phyloP scores from a whole-genome alignment of 2,797 vertebrate species.

The Cirrhinus mrigala region DNA sequence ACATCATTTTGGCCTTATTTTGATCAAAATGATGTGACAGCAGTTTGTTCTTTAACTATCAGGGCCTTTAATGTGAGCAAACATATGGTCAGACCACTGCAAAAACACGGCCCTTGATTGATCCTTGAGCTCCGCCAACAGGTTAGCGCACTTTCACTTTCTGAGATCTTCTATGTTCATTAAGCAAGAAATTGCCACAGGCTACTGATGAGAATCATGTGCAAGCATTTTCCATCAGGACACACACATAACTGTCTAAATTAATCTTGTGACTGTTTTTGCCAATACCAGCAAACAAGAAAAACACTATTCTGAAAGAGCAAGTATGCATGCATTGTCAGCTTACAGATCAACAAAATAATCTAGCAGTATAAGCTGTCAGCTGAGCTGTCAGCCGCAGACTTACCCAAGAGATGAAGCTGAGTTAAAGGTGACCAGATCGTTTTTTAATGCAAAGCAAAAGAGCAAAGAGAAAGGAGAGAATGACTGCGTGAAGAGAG shows the following conservation, averaged over 20 bases:
- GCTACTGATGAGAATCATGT: slow-evolving; percentile 28
- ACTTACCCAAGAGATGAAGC: slow-evolving; percentile 57
- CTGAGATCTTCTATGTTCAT: background rate
- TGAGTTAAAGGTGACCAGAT: background rate
- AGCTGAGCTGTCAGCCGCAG: background rate
- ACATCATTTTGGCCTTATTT: background rate
- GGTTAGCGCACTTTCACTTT: slow-evolving; percentile 10
- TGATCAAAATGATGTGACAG: background rate
- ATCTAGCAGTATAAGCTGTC: background rate
- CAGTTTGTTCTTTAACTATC: background rate
- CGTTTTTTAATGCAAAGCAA: slow-evolving; percentile 1
- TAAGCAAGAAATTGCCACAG: slow-evolving; percentile 12
- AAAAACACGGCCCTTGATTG: slow-evolving; percentile 8
- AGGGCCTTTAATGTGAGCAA: background rate
- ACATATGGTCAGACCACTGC: background rate
- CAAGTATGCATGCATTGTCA: background rate
- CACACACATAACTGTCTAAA: slow-evolving; percentile 2
- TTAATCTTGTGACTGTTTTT: slow-evolving; percentile 30
- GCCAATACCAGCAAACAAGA: slow-evolving; percentile 15
- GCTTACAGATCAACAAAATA: slow-evolving; percentile 10
- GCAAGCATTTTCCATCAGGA: slow-evolving; percentile 11
- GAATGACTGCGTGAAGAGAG: slow-evolving; percentile 16
- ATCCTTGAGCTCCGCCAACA: slow-evolving; percentile 33
- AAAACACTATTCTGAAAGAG: background rate
- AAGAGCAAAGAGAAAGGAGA: slow-evolving; percentile 37